These are phyloP conservation scores for Oreochromis aureus DNA, from an alignment of 2,113 vertebrate genomes.

Conservation along the genomic window DNA sequence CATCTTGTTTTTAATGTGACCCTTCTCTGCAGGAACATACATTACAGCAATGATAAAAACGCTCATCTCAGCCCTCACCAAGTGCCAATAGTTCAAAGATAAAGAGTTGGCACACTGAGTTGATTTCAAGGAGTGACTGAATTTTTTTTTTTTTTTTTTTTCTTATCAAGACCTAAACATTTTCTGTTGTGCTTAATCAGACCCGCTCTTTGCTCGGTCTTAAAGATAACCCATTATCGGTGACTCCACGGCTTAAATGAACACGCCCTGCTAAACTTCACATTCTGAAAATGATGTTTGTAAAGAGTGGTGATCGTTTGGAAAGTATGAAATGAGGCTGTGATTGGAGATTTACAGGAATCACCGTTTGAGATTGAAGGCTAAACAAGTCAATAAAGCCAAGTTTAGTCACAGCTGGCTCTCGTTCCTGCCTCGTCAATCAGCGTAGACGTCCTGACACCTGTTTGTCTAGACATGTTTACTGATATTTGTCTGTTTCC, in stretches of 20 bases:
- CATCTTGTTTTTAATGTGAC: neutral
- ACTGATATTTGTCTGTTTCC: constrained; percentile 48
- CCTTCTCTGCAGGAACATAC: constrained; percentile 2
- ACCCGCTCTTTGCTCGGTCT: constrained; percentile 2
- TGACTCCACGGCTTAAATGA: constrained; percentile 35
- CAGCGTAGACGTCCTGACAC: constrained; percentile 23
- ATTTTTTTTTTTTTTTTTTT: neutral
- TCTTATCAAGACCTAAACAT: neutral
- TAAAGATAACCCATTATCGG: constrained; percentile 31
- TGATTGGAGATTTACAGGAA: constrained; percentile 52
- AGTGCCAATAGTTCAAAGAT: constrained; percentile 28
- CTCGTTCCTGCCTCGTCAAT: constrained; percentile 45
- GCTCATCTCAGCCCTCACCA: constrained; percentile 24
- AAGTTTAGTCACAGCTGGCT: constrained; percentile 60
- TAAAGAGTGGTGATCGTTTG: constrained; percentile 17
- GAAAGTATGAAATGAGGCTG: constrained; percentile 56
- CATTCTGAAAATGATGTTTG: constrained; percentile 18
- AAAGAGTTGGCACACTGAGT: constrained; percentile 9
- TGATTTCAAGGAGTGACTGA: constrained; percentile 33
- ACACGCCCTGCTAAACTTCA: constrained; percentile 41
- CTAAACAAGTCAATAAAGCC: constrained; percentile 61
- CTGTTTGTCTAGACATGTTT: constrained; percentile 58
- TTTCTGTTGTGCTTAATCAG: constrained; percentile 29
- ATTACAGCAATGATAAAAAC: neutral
- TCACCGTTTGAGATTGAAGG: constrained; percentile 24